A percentile compares a stretch with the other conserved stretches of the same genome.
phyloP scores from a whole-genome alignment of 2,888 invertebrate species.

The Zelleria hepariella region DNA sequence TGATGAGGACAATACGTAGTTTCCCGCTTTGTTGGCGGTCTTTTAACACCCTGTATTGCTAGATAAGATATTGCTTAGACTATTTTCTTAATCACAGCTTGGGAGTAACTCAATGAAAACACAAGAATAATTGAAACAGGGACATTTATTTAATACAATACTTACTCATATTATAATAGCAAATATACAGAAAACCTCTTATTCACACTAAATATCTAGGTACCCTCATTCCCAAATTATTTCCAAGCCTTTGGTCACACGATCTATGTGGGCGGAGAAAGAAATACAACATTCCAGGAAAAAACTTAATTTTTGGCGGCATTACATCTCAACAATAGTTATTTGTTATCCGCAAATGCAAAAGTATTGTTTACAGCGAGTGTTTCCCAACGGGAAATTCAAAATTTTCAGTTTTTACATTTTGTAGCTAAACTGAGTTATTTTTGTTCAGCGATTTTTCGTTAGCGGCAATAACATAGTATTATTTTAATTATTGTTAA shows the following conservation, averaged over 20 bases:
- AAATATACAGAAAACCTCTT: conserved; percentile 38
- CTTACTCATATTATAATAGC: conserved; percentile 31
- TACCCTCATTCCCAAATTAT: conserved; percentile 14
- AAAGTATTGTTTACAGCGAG: too few species aligned
- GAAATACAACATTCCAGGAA: not conserved
- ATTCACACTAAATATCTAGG: conserved; percentile 22
- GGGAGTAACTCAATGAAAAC: conserved; percentile 6
- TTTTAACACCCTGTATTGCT: too few species aligned
- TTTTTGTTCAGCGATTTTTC: too few species aligned
- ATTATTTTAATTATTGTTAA: too few species aligned
- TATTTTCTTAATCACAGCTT: not conserved
- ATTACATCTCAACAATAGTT: not conserved
- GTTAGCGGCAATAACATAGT: too few species aligned
- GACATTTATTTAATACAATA: conserved; percentile 47
- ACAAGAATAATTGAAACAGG: conserved; percentile 41
- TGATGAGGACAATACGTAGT: too few species aligned
- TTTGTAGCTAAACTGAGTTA: too few species aligned
- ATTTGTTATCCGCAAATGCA: not conserved
- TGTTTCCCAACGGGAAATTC: too few species aligned
- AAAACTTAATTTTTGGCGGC: too few species aligned
- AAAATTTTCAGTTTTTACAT: too few species aligned
- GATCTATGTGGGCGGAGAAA: not conserved
- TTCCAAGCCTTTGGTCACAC: conserved; percentile 31
- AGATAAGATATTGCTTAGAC: not conserved
- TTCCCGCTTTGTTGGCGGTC: too few species aligned